Percentiles rank a stretch among this genome's conserved stretches.
phyloP scores from a whole-genome alignment of 2,888 invertebrate genomes.

The Diarsia rubi region DNA sequence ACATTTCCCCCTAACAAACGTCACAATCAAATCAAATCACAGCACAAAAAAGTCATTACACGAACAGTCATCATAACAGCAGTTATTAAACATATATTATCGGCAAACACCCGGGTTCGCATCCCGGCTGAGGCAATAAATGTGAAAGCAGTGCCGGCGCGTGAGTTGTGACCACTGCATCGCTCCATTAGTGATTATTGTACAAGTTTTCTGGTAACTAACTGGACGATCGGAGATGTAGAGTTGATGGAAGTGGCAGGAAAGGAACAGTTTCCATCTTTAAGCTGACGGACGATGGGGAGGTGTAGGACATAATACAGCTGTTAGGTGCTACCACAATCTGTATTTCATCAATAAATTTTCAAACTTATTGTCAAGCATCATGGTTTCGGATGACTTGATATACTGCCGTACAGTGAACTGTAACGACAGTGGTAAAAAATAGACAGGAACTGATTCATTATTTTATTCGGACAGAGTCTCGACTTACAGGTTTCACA shows the following conservation, averaged over 20 bases:
- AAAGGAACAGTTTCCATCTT: not conserved
- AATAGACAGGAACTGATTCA: too few species aligned
- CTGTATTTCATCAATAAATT: too few species aligned
- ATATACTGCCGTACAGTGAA: too few species aligned
- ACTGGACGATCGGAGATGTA: slow-evolving; percentile 74
- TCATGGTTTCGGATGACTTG: too few species aligned
- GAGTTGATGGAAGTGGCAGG: slow-evolving; percentile 69
- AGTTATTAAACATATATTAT: slow-evolving; percentile 61
- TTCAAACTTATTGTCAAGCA: too few species aligned
- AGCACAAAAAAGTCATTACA: slow-evolving; percentile 25
- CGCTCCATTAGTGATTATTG: slow-evolving; percentile 90
- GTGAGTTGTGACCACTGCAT: slow-evolving; percentile 89
- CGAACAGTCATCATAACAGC: slow-evolving; percentile 12
- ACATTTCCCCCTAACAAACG: not conserved
- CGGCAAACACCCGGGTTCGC: slow-evolving; percentile 70
- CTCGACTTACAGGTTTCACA: too few species aligned
- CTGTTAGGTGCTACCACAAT: too few species aligned
- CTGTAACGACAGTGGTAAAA: too few species aligned
- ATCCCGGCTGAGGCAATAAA: slow-evolving; percentile 57
- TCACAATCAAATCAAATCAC: not conserved
- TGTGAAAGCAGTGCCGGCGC: slow-evolving; percentile 60
- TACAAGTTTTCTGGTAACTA: slow-evolving; percentile 84
- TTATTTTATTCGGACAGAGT: too few species aligned
- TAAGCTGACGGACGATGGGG: not conserved
- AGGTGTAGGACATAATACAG: not conserved